Evolutionary conservation across 2,113 vertebrate species (phyloP), one percentile per base, ranked within the genome.

Genomic region (Oryzias celebensis): DNA sequence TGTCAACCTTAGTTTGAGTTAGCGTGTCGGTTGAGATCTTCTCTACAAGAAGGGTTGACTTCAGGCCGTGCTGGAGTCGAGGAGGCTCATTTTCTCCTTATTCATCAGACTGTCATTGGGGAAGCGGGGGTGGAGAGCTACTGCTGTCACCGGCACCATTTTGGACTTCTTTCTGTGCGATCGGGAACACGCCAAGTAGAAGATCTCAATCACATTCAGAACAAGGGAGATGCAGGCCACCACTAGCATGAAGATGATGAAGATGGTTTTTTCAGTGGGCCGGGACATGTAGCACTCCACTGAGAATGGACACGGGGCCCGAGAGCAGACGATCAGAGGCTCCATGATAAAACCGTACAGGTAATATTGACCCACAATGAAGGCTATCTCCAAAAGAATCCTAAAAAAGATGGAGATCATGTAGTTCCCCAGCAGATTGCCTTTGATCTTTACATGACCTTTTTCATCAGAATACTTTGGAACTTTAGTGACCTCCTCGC

Each of bases 211-310:
- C 77, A 98, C 87, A 28, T 98, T 98, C 80, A 98, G 93, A 3
- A 94, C 54, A 55, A 98, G 86, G 0, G 97, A 97, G 22, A 96
- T 51, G n/a, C 94, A 97, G 52, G 95, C 92, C 82, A 90, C 52
- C 0, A 49, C 85, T 22, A 92, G 84, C 91, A 92, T 92, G 75
- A 92, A 92, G 83, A 92, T 69, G 88, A 98, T 97, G 90, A 98
- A 98, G 81, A 98, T 91, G 67, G 95, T 97, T 87, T 98, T 98
- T 85, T 98, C 97, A 0, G 96, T 98, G 74, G 97, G 97, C 22
- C 97, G 91, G 0, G 97, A 98, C 92, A 98, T 97, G 89, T 91
- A 98, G 80, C 96, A 98, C 89, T 98, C 97, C 4, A 98, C 97
- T 0, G 92, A 94, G 87, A 94, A 94, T 42, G 96, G 96, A 69